Evolutionary conservation across 2,797 vertebrate species (phyloP).

Genomic region (Lycodopsis pacificus): DNA sequence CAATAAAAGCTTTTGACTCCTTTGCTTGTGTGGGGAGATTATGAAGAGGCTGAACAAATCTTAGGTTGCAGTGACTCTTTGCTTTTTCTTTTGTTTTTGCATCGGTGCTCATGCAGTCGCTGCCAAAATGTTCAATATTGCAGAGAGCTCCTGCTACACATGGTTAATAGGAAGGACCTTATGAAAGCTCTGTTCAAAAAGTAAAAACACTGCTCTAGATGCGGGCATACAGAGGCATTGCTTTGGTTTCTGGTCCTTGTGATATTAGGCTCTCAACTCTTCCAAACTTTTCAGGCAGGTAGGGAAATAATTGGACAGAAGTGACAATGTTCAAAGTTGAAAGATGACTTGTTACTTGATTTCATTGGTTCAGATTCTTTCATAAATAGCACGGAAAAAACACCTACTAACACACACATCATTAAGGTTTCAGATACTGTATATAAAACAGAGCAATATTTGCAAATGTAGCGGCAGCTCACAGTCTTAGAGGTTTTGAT

Average conservation of each 20-base stretch:
- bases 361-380: constrained; percentile 1
- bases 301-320: constrained; percentile 28
- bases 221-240: not conserved
- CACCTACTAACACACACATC: not conserved
- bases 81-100: constrained; percentile 27
- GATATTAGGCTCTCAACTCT: constrained; percentile 23
- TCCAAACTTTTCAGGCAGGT: constrained; percentile 16
- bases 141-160: constrained; percentile 22
- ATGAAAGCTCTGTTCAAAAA: constrained; percentile 18
- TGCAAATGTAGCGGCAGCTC: not conserved
- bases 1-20: constrained; percentile 35
- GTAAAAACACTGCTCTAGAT: constrained; percentile 30
- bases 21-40: constrained; percentile 19
- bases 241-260: constrained; percentile 38
- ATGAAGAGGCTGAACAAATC: constrained; percentile 25
- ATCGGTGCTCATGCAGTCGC: not conserved
- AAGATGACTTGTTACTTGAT: constrained; percentile 21
- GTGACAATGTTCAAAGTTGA: constrained; percentile 2
- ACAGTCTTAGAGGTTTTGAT: not conserved
- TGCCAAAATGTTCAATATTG: constrained; percentile 41
- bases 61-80: constrained; percentile 20
- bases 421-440: not conserved
- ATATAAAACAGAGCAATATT: not conserved
- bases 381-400: not conserved
- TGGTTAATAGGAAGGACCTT: constrained; percentile 3